Base-by-base conservation (phyloP, 2,888 invertebrate genomes). In the Caenorhabditis sp. region DNA sequence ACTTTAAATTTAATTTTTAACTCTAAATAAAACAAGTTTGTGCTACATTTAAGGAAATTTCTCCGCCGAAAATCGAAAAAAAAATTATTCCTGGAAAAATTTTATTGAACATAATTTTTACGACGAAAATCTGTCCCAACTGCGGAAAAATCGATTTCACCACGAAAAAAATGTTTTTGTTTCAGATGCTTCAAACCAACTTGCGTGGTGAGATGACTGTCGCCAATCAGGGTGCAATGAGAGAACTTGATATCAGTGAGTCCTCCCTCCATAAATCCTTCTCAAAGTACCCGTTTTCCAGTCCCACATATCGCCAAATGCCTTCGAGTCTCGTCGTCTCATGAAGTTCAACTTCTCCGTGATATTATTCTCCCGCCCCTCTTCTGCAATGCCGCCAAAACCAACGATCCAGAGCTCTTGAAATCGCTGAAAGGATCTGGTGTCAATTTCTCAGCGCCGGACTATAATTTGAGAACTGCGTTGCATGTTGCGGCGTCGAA, bases 181-280 rank as follows among this genome's bases (percentile, higher is more conserved):
- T 36, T 10, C 36, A 36, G 92, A 92, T 93, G 92, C 92, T 95
- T 91, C 90, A 91, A 75, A 91, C 91, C 0, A 88, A 92, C 87
- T 90, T 95, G 38, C 91, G 94, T 59, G 95, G 95, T 0, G 95
- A 95, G 88, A 88, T 95, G 80, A 93, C 93, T 0, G 88, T 90
- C 21, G 68, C 77, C 12, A 73, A 69, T 60, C 65, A 72, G 75
- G 67, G 81, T 68, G 69, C 78, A 5, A 73, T 82, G 69, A 75
- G 83, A 67, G 84, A 87, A 64, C 63, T 83, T 23, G 87, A 87
- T 59, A 85, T 87, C 25, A 85, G 85, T 85, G 57, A 77, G 85
- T 77, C 50, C n/a, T n/a, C n/a, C n/a, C n/a, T n/a, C n/a, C n/a
- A n/a, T n/a, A n/a, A n/a, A n/a, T n/a, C n/a, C n/a, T n/a, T n/a